phyloP scores from a whole-genome alignment of 2,888 invertebrate species.

The Chrysina gloriosa region DNA sequence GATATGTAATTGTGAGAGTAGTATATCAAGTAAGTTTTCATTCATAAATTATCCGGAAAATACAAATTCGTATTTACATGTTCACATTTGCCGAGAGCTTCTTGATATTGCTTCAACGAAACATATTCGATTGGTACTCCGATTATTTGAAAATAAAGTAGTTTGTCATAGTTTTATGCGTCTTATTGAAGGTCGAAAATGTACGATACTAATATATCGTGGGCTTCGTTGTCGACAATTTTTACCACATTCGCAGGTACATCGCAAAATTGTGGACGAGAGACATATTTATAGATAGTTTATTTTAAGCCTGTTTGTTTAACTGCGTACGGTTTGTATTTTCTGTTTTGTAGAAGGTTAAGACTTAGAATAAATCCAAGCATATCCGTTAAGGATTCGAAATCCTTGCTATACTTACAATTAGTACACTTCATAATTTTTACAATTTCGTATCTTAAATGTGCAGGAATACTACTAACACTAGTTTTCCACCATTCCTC shows the following conservation, averaged over 20 bases:
- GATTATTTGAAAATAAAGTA: slow-evolving; percentile 1
- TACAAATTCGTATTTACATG: slow-evolving; percentile 33
- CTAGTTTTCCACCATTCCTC: too few relatives aligned
- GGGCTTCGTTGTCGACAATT: neutral
- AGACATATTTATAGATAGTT: slow-evolving; percentile 5
- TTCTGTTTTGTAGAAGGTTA: neutral
- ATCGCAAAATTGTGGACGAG: slow-evolving; percentile 7
- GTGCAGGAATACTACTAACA: too few relatives aligned
- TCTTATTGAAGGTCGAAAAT: too few relatives aligned
- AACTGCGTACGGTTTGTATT: slow-evolving; percentile 8
- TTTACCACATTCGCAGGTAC: neutral
- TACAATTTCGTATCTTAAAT: too few relatives aligned
- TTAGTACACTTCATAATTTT: too few relatives aligned
- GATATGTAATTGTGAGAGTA: slow-evolving; percentile 54
- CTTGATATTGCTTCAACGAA: slow-evolving; percentile 1
- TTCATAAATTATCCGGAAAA: slow-evolving; percentile 23
- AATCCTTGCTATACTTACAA: too few relatives aligned
- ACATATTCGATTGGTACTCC: too few relatives aligned
- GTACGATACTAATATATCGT: neutral
- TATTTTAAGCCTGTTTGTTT: slow-evolving; percentile 23
- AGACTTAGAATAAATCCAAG: too few relatives aligned
- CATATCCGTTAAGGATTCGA: too few relatives aligned
- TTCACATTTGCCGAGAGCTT: neutral
- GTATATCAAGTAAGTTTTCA: slow-evolving; percentile 36
- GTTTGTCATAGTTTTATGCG: too few relatives aligned